These are phyloP conservation scores for Ranitomeya variabilis DNA, from an alignment of 2,113 vertebrate genomes.

Conservation along the genomic window DNA sequence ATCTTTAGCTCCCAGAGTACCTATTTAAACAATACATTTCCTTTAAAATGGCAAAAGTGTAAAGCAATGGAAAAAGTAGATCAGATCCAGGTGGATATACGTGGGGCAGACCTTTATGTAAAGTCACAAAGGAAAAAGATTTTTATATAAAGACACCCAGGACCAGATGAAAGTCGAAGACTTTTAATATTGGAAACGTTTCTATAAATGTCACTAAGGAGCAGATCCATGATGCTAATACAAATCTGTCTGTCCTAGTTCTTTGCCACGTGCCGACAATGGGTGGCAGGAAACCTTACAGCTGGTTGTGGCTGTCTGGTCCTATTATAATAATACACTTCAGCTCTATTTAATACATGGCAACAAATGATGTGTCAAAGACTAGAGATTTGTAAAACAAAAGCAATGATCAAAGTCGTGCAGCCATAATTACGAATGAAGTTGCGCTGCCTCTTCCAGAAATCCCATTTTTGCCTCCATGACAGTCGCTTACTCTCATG, in stretches of 20 bases:
- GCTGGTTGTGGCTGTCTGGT: not conserved
- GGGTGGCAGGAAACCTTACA: not conserved
- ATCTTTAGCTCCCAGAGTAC: too few species aligned
- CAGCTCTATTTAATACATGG: not conserved
- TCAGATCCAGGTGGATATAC: not conserved
- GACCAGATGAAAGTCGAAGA: not conserved
- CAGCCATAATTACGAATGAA: not conserved
- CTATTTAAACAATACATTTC: too few species aligned
- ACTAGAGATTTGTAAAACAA: slow-evolving; percentile 12
- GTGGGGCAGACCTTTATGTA: not conserved
- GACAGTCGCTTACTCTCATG: not conserved
- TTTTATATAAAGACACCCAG: not conserved
- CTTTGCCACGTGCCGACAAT: not conserved
- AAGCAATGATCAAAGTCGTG: slow-evolving; percentile 35
- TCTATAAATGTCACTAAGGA: slow-evolving; percentile 19
- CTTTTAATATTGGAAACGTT: not conserved
- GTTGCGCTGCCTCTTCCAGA: not conserved
- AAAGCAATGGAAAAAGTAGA: not conserved
- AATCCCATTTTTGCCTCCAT: not conserved
- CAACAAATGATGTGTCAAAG: slow-evolving; percentile 6
- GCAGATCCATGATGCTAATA: not conserved
- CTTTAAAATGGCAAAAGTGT: too few species aligned
- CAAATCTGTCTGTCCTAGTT: not conserved
- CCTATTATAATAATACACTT: slow-evolving; percentile 27
- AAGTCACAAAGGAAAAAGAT: not conserved